Base-by-base conservation (phyloP, 2,113 vertebrate genomes). In the Cairina moschata region DNA sequence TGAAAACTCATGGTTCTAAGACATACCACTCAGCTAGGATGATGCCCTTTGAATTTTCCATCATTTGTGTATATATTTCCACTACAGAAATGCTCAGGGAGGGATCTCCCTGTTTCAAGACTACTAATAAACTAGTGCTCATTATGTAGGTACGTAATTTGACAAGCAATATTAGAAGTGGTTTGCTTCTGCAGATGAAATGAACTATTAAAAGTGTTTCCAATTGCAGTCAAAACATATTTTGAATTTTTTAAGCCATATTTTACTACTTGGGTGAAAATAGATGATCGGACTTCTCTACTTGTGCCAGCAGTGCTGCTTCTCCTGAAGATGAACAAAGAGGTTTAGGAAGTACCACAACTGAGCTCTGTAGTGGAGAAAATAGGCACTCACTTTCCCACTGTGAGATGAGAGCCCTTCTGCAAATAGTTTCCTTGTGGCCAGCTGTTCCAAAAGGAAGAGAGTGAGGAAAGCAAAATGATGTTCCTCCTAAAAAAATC, bases 391-490 rank as follows among this genome's bases (percentile, higher is more conserved):
- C 26, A 59, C 11, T 10, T 38, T 74, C 44, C 11, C 52, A 50
- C 31, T 74, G 67, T 59, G 60, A 69, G 38, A 56, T 50, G 29
- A 92, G 28, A 92, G 65, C 31, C 50, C 11, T 71, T 90, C 36
- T 90, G 52, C 36, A 91, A 74, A 77, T 34, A 78, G 4, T 71
- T 81, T 83, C 56, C 50, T 81, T 80, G 38, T 78, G 80, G 59
- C 26, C 36, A 86, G 22, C 55, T 71, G 28, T 55, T 87, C 22
- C 44, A 56, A 67, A 86, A 81, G 21, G n/a, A 92, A 92, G 15
- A 60, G 25, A 72, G 7, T n/a, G 42, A 92, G 81, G 77, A 76
- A 84, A 87, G 21, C 11, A 68, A 91, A 92, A 91, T 38, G 3
- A 8, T 74, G 9, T 77, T 88, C 63, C 13, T 66, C 20, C 48